A percentile compares a stretch with the other conserved stretches of the same genome.
phyloP scores from a whole-genome alignment of 2,888 invertebrate species.

The Eupithecia subfuscata region DNA sequence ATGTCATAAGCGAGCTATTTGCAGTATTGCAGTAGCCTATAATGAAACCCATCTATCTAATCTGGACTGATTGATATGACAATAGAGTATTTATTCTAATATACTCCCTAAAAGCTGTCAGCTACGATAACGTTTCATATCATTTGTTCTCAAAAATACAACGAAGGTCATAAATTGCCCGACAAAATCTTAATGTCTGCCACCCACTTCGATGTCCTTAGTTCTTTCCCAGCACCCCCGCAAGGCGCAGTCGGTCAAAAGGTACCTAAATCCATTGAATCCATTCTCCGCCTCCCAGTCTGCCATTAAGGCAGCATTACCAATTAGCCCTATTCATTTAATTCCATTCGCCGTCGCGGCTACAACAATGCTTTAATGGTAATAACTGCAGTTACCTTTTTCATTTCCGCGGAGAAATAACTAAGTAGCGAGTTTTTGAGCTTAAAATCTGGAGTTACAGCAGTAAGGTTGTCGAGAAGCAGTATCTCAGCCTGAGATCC shows the following conservation, averaged over 20 bases:
- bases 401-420: slow-evolving; percentile 39
- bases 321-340: slow-evolving; percentile 39
- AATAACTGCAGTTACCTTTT: slow-evolving; percentile 46
- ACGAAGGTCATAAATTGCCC: neutral
- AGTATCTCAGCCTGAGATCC: slow-evolving; percentile 8
- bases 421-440: slow-evolving; percentile 43
- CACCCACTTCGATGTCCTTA: neutral
- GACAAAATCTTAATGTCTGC: neutral
- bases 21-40: no score
- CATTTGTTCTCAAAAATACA: neutral
- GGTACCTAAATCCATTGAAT: slow-evolving; percentile 12
- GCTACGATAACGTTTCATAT: no score
- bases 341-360: slow-evolving; percentile 29
- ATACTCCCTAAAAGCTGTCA: no score
- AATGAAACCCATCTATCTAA: no score
- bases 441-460: slow-evolving; percentile 49
- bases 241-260: neutral
- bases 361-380: slow-evolving; percentile 43
- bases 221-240: neutral
- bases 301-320: slow-evolving; percentile 28
- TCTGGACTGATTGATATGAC: no score
- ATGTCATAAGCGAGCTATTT: no score
- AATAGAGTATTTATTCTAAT: no score
- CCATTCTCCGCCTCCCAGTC: neutral
- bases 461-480: neutral